Evolutionary conservation across 2,888 invertebrate genomes (phyloP).

Genomic region (Ichneumoninae sp.): DNA sequence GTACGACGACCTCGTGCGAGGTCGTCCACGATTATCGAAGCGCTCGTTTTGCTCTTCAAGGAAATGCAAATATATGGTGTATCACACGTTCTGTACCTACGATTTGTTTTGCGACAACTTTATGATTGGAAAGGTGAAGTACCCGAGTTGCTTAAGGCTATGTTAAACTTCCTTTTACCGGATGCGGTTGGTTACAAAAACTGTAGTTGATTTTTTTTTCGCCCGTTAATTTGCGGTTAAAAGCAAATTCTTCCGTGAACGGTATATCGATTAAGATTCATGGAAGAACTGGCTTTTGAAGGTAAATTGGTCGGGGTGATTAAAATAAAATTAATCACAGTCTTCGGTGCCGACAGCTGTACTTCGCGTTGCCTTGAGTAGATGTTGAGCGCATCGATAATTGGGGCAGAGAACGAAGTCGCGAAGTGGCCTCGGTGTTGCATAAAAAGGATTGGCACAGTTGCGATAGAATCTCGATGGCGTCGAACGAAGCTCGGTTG

Average conservation of each 20-base stretch:
- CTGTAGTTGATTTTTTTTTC: neutral
- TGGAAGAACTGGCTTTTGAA: neutral
- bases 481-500: neutral
- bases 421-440: neutral
- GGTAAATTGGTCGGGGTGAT: neutral
- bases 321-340: neutral
- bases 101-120: neutral
- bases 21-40: neutral
- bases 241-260: too few relatives aligned
- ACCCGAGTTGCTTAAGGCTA: neutral
- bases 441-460: constrained; percentile 1
- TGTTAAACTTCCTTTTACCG: neutral
- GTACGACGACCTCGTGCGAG: neutral
- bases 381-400: neutral
- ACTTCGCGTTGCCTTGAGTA: neutral
- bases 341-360: neutral
- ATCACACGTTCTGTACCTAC: neutral
- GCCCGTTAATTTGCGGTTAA: too few relatives aligned
- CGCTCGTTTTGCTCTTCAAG: neutral
- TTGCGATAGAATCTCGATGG: neutral
- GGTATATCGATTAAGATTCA: neutral
- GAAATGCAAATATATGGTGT: neutral
- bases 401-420: neutral
- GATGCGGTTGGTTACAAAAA: neutral
- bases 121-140: neutral